Evolutionary conservation across 2,797 vertebrate species (phyloP).

Genomic region (Xiphorhynchus erythropygius): DNA sequence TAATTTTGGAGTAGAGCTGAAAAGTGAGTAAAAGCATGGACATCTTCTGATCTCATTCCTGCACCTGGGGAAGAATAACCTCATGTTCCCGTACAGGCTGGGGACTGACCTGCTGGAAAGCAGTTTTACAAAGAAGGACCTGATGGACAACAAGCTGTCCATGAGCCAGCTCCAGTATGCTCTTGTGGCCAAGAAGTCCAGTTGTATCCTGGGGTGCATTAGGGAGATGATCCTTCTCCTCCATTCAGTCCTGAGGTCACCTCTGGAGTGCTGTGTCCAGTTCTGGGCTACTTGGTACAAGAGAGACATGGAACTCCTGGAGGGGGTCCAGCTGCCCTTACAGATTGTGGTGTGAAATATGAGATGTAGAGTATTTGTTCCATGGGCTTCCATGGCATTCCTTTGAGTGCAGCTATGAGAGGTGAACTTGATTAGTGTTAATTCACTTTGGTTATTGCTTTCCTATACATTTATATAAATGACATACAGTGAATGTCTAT

Average conservation of each 20-base stretch:
- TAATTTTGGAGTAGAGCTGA: not conserved
- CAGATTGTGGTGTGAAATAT: not conserved
- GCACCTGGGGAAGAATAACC: not conserved
- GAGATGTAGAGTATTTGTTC: not conserved
- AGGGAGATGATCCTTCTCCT: not conserved
- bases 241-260: not conserved
- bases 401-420: not conserved
- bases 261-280: not conserved
- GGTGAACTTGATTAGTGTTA: not conserved
- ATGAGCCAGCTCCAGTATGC: not conserved
- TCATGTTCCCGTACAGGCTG: no score
- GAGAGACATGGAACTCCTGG: not conserved
- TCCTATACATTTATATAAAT: not conserved
- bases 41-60: not conserved
- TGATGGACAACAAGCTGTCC: not conserved
- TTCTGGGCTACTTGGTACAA: not conserved
- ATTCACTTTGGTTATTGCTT: not conserved
- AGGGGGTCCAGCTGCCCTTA: not conserved
- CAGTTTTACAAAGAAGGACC: not conserved
- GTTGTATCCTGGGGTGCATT: not conserved
- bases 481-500: rapidly evolving
- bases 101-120: not conserved
- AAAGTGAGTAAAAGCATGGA: not conserved
- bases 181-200: not conserved
- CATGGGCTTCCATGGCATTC: not conserved